Conservation (phyloP, 2,113 vertebrate species). For the Anhinga rufa region DNA sequence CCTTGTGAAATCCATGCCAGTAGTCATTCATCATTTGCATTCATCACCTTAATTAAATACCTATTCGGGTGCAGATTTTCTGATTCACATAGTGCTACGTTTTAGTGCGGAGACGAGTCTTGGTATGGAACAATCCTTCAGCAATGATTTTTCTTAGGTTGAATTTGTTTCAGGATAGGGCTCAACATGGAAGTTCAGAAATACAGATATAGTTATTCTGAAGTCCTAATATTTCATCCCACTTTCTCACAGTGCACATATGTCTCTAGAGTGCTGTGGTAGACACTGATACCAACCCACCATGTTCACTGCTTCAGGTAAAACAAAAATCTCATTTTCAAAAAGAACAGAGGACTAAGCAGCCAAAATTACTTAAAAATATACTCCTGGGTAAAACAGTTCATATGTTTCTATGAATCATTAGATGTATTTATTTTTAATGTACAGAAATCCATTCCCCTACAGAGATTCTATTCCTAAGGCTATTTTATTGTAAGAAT, state of each 20-base stretch:
- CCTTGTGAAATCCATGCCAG: neutral
- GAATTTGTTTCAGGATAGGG: neutral
- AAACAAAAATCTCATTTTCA: conserved; percentile 18
- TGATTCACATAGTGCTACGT: neutral
- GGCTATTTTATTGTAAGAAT: neutral
- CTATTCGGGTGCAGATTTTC: neutral
- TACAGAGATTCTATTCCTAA: neutral
- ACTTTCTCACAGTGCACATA: neutral
- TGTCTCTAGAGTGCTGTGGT: neutral
- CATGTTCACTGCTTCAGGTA: neutral
- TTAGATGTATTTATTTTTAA: neutral
- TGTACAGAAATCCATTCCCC: neutral
- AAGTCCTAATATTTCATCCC: neutral
- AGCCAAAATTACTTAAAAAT: conserved; percentile 1
- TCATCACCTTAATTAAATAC: conserved; percentile 5
- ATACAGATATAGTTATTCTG: neutral
- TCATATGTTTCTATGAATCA: conserved; percentile 1
- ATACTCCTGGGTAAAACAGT: neutral
- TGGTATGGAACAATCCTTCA: neutral
- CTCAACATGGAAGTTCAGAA: neutral
- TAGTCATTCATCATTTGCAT: neutral
- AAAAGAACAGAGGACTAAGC: neutral
- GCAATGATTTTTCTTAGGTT: neutral
- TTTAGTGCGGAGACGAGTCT: neutral
- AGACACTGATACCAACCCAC: neutral